Evolutionary conservation across 2,113 vertebrate genomes (phyloP).

Genomic region (Myocastor coypus): DNA sequence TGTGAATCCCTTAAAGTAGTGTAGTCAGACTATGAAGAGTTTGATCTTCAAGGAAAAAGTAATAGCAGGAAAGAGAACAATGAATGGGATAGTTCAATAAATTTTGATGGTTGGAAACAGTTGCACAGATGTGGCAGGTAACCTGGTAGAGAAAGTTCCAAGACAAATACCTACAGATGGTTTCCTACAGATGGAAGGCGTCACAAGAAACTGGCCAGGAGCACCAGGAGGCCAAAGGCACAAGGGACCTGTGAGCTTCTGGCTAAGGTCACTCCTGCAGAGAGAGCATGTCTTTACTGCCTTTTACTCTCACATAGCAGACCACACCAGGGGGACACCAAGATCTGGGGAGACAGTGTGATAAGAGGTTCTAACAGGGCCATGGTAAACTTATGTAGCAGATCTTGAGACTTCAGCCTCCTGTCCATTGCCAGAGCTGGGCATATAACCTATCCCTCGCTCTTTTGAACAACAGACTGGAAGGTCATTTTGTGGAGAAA

Average conservation of each 20-base stretch:
- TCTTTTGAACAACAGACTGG: not conserved
- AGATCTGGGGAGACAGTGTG: not conserved
- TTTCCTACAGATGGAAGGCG: not conserved
- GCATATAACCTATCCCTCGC: not conserved
- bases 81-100: not conserved
- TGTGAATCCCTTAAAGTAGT: not conserved
- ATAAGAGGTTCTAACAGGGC: not conserved
- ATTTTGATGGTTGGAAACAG: conserved; percentile 9
- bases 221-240: too few relatives aligned
- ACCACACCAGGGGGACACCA: not conserved
- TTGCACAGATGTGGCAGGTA: not conserved
- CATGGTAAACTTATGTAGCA: not conserved
- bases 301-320: not conserved
- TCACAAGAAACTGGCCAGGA: not conserved
- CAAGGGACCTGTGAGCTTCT: not conserved
- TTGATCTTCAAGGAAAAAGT: not conserved
- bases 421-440: not conserved
- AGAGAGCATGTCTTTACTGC: not conserved
- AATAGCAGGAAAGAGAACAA: not conserved
- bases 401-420: not conserved
- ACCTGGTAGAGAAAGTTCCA: not conserved
- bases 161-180: not conserved
- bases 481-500: not conserved
- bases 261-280: not conserved
- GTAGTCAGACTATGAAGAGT: not conserved